Evolutionary conservation across 2,113 vertebrate species (phyloP).

Genomic region (Aepyceros melampus): DNA sequence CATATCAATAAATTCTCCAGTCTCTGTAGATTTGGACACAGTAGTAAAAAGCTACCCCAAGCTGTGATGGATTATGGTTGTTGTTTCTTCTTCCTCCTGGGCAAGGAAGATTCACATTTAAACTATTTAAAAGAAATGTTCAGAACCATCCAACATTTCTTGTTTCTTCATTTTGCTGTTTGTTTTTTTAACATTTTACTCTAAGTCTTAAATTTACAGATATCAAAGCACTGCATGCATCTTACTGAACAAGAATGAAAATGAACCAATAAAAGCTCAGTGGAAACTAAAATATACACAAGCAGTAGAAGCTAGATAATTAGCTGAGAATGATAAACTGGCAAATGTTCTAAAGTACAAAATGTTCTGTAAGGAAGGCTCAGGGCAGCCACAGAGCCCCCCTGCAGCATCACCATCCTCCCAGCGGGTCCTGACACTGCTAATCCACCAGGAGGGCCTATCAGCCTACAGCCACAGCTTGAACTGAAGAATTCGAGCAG

Average conservation of each 20-base stretch:
- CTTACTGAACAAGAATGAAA: slow-evolving; percentile 1
- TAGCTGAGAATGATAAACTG: background rate
- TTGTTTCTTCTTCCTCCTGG: background rate
- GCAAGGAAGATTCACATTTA: background rate
- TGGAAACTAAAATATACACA: slow-evolving; percentile 3
- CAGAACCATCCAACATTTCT: background rate
- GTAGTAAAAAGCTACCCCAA: background rate
- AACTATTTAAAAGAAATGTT: background rate
- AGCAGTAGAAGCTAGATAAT: background rate
- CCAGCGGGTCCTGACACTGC: background rate
- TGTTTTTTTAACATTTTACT: background rate
- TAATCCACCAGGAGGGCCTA: background rate
- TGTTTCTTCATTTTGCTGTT: background rate
- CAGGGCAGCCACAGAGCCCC: background rate
- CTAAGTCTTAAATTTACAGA: background rate
- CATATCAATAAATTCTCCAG: background rate
- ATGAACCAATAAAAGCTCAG: background rate
- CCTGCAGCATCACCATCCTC: background rate
- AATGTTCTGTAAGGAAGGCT: background rate
- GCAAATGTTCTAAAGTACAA: background rate
- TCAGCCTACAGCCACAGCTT: background rate
- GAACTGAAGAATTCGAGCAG: background rate
- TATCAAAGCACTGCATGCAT: background rate
- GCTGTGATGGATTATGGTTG: background rate
- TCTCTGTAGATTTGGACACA: background rate